These are phyloP conservation scores for Coilia nasus DNA, from an alignment of 2,797 vertebrate species.

Conservation along the genomic window DNA sequence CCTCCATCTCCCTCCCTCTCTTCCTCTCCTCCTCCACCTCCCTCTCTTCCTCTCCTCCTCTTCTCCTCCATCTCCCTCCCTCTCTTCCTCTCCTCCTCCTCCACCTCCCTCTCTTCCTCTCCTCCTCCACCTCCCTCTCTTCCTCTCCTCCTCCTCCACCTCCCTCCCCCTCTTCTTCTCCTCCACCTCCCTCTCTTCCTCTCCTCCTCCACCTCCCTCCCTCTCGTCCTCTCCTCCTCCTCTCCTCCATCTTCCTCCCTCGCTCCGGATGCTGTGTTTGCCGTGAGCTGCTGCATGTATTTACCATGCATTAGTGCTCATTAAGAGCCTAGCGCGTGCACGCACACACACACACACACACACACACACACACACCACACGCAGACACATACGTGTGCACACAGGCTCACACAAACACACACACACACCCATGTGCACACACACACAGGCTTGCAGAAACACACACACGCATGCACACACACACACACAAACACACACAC, in stretches of 20 bases:
- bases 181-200: slow-evolving; percentile 33
- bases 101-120: too few relatives aligned
- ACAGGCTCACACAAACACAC: too few relatives aligned
- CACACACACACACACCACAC: too few relatives aligned
- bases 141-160: not conserved
- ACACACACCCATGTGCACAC: too few relatives aligned
- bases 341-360: too few relatives aligned
- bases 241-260: not conserved
- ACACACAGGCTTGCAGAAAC: too few relatives aligned
- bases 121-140: not conserved
- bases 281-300: slow-evolving; percentile 65
- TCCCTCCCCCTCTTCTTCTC: slow-evolving; percentile 24
- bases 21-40: too few relatives aligned
- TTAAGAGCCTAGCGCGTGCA: slow-evolving; percentile 50
- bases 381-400: too few relatives aligned
- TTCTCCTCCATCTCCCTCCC: not conserved
- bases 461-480: too few relatives aligned
- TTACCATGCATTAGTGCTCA: slow-evolving; percentile 76
- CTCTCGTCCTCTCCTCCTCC: slow-evolving; percentile 53
- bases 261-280: slow-evolving; percentile 44
- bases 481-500: slow-evolving; percentile 15
- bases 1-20: too few relatives aligned
- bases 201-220: slow-evolving; percentile 30
- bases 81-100: too few relatives aligned
- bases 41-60: too few relatives aligned